phyloP scores from a whole-genome alignment of 2,113 vertebrate genomes.

The Hippocampus zosterae region DNA sequence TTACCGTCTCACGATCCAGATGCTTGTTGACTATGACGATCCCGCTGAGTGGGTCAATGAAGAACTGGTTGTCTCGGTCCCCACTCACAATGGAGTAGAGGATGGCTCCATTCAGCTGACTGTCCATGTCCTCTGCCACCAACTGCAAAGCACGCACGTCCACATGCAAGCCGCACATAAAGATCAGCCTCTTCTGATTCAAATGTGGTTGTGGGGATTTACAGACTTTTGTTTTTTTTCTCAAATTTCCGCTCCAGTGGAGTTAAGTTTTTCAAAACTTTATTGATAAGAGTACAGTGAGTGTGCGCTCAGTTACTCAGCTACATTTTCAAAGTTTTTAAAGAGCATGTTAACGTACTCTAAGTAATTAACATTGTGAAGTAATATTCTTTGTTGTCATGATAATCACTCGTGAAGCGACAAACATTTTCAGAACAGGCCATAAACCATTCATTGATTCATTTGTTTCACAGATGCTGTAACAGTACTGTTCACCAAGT shows the following conservation, averaged over 20 bases:
- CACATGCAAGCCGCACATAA: conserved; percentile 6
- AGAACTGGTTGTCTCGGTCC: conserved; percentile 87
- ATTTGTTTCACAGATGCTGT: neutral
- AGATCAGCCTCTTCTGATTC: neutral
- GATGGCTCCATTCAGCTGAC: conserved; percentile 83
- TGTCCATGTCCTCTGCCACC: conserved; percentile 90
- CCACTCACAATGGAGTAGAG: conserved; percentile 88
- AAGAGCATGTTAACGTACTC: neutral
- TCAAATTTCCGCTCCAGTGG: neutral
- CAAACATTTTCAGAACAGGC: neutral
- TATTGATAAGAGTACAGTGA: neutral
- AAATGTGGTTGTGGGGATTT: conserved; percentile 1
- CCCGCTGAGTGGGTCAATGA: conserved; percentile 83
- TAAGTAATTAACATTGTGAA: neutral
- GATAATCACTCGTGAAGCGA: too few species aligned
- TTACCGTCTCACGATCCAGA: conserved; percentile 91
- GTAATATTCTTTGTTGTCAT: neutral
- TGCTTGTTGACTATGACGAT: conserved; percentile 91
- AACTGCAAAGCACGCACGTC: conserved; percentile 69
- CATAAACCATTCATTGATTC: neutral
- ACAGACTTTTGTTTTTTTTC: neutral
- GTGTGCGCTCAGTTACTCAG: neutral
- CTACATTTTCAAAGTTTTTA: neutral
- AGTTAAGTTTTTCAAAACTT: neutral
- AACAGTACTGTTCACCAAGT: neutral